Evolutionary conservation across 1,140 invertebrate genomes (phyloP).

Genomic region (Diprion similis): DNA sequence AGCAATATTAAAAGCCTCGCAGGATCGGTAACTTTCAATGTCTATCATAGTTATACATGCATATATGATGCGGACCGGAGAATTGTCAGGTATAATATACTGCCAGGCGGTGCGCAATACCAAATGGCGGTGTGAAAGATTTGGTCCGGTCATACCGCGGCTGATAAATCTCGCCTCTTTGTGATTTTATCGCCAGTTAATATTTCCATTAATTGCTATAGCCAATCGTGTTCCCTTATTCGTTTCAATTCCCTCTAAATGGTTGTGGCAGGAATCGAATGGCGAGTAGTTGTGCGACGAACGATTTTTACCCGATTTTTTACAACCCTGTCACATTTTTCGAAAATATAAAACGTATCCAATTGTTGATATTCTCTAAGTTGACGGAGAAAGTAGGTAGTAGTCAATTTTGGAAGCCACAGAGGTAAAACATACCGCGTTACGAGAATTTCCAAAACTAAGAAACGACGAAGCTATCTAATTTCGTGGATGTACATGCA

Average conservation of each 20-base stretch:
- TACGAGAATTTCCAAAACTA: no score
- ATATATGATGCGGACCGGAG: constrained; percentile 26
- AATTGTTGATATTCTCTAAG: no score
- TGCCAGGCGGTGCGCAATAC: neutral
- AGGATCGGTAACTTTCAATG: neutral
- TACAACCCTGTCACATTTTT: neutral
- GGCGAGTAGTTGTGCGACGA: neutral
- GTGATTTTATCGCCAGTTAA: neutral
- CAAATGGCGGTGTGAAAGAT: neutral
- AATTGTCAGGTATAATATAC: neutral
- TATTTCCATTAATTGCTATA: neutral
- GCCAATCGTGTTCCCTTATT: neutral
- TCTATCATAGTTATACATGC: neutral
- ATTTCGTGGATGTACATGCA: no score
- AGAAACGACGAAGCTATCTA: no score
- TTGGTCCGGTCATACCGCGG: neutral
- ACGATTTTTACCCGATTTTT: neutral
- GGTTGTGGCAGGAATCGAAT: neutral
- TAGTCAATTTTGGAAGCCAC: no score
- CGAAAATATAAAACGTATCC: neutral
- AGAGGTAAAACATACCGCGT: neutral
- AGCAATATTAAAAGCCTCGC: constrained; percentile 38
- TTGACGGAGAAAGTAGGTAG: no score
- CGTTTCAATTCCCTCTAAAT: neutral
- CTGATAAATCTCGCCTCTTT: no score